A percentile compares a stretch with the other conserved stretches of the same genome.
phyloP scores from a whole-genome alignment of 2,888 invertebrate species.

The Arctia plantaginis region DNA sequence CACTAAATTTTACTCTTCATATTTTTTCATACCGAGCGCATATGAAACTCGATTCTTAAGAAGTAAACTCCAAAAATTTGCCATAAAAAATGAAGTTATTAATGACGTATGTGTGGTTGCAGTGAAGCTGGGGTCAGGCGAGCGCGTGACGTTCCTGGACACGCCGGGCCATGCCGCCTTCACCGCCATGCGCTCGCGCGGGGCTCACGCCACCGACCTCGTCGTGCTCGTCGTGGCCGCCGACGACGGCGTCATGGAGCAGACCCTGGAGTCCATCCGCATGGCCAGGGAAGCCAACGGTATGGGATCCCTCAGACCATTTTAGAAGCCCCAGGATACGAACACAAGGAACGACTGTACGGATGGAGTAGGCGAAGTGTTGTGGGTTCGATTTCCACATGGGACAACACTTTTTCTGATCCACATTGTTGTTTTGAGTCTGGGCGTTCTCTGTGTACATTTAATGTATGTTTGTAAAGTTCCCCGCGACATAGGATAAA shows the following conservation, averaged over 20 bases:
- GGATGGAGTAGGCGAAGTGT: no score
- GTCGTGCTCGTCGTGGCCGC: constrained; percentile 98
- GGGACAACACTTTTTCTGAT: no score
- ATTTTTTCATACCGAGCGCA: no score
- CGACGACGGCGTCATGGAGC: constrained; percentile 99
- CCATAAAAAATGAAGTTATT: background rate
- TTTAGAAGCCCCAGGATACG: no score
- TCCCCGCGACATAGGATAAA: no score
- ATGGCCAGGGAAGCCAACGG: constrained; percentile 92
- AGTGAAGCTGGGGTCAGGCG: constrained; percentile 90
- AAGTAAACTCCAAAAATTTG: no score
- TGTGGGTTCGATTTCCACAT: background rate
- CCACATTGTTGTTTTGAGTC: no score
- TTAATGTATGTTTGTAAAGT: no score
- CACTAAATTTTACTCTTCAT: no score
- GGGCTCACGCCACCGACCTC: constrained; percentile 97
- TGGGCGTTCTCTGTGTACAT: no score
- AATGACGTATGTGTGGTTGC: constrained; percentile 24
- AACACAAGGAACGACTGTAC: no score
- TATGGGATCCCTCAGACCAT: constrained; percentile 22
- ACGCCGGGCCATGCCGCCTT: constrained; percentile 99
- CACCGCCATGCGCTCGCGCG: constrained; percentile 96
- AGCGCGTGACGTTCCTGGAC: constrained; percentile 96
- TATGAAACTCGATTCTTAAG: no score
- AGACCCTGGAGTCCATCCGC: constrained; percentile 96